Percentiles rank a stretch among this genome's conserved stretches.
Evolutionary conservation across 2,888 invertebrate genomes (phyloP).

Genomic region (Galeruca laticollis): DNA sequence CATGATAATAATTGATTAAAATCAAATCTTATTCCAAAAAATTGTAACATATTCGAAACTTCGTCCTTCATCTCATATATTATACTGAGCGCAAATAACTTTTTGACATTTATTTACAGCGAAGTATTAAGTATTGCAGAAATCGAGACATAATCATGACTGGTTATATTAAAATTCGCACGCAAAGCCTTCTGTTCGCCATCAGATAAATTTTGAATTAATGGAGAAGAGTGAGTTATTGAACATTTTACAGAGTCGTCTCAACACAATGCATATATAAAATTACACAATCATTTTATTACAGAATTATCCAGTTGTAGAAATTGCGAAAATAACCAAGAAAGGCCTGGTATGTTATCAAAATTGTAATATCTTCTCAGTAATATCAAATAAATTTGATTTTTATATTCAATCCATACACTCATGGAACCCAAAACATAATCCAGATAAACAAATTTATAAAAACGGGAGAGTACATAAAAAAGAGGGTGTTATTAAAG

Average conservation of each 20-base stretch:
- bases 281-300: background rate
- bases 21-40: too few relatives aligned
- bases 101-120: conserved; percentile 33
- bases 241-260: conserved; percentile 24
- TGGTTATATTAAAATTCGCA: conserved; percentile 40
- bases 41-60: conserved; percentile 1
- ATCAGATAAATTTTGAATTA: conserved; percentile 42
- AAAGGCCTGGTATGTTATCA: too few relatives aligned
- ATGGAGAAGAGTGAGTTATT: conserved; percentile 40
- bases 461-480: too few relatives aligned
- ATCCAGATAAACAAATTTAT: too few relatives aligned
- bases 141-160: conserved; percentile 34
- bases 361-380: too few relatives aligned
- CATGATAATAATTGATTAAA: too few relatives aligned
- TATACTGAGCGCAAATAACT: conserved; percentile 14
- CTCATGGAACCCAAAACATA: too few relatives aligned
- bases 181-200: conserved; percentile 38
- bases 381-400: too few relatives aligned
- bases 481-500: too few relatives aligned
- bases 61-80: conserved; percentile 14
- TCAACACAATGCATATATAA: background rate
- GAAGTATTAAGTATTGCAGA: conserved; percentile 32
- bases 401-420: too few relatives aligned
- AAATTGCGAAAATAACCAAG: too few relatives aligned
- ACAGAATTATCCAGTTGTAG: too few relatives aligned